phyloP scores from a whole-genome alignment of 2,113 vertebrate species.

The Oncorhynchus gorbuscha region DNA sequence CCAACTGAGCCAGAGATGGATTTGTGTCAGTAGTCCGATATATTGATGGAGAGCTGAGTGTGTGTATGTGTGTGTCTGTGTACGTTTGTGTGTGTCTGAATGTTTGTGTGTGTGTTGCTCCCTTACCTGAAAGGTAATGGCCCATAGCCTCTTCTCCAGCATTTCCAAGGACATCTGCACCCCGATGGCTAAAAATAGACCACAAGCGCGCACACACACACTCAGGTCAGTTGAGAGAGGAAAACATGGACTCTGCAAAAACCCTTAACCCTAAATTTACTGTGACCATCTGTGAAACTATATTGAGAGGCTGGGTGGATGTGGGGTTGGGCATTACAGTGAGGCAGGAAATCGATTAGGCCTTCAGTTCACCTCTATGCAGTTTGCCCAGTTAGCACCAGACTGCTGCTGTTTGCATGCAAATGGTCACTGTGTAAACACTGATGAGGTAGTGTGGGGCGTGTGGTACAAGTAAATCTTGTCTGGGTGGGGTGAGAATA shows the following conservation, averaged over 20 bases:
- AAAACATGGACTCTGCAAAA: neutral
- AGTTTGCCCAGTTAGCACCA: neutral
- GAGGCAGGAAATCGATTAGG: conserved; percentile 11
- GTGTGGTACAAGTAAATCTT: no score
- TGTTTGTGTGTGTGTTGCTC: neutral
- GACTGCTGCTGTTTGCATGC: neutral
- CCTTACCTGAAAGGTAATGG: conserved; percentile 4
- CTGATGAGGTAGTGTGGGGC: neutral
- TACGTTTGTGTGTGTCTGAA: neutral
- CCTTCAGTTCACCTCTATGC: neutral
- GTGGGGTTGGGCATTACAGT: neutral
- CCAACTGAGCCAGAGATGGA: no score
- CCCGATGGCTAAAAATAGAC: conserved; percentile 6
- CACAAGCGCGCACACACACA: neutral
- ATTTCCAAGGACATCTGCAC: conserved; percentile 18
- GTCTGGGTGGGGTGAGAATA: no score
- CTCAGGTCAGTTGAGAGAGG: neutral
- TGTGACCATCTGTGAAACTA: neutral
- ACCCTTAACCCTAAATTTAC: neutral
- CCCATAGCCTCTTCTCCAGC: conserved; percentile 8
- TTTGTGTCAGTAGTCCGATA: neutral
- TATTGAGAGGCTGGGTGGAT: neutral
- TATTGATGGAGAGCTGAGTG: neutral
- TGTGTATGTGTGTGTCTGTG: neutral
- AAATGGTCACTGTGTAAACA: neutral